These are phyloP conservation scores for Chironomus striatipennis DNA, from an alignment of 1,140 invertebrate species.

Conservation along the genomic window DNA sequence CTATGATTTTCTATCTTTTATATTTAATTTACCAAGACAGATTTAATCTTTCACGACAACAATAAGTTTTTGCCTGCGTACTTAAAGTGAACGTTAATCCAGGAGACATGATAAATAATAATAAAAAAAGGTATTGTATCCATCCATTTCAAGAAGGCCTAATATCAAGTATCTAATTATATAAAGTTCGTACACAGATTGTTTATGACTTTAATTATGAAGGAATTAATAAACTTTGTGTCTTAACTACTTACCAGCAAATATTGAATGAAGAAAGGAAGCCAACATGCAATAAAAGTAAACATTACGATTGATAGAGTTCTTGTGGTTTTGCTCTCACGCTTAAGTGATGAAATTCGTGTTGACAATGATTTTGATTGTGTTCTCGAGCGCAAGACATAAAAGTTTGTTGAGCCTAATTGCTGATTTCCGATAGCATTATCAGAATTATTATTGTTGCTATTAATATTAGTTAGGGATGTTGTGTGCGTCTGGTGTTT, in stretches of 20 bases:
- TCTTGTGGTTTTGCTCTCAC: slow-evolving; percentile 80
- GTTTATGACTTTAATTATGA: too few relatives aligned
- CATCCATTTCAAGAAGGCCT: too few relatives aligned
- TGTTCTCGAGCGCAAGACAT: background rate
- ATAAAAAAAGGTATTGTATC: too few relatives aligned
- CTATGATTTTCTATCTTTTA: too few relatives aligned
- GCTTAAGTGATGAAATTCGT: slow-evolving; percentile 54
- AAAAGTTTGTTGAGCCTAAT: background rate
- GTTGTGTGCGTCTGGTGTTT: background rate
- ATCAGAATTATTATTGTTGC: background rate
- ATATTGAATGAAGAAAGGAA: slow-evolving; percentile 83
- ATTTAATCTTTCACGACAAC: too few relatives aligned
- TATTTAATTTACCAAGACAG: too few relatives aligned
- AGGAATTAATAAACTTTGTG: too few relatives aligned
- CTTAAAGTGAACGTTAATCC: too few relatives aligned
- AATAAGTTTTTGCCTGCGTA: too few relatives aligned
- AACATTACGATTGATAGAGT: slow-evolving; percentile 83
- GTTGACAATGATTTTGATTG: slow-evolving; percentile 32
- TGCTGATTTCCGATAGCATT: background rate
- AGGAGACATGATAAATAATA: too few relatives aligned
- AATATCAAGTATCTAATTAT: too few relatives aligned
- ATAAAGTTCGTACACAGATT: too few relatives aligned
- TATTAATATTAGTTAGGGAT: background rate
- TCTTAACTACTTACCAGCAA: slow-evolving; percentile 52
- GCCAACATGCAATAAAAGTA: slow-evolving; percentile 84